Evolutionary conservation across 2,113 vertebrate genomes (phyloP), one percentile per base, ranked within the genome.

Genomic region (Litocranius walleri): DNA sequence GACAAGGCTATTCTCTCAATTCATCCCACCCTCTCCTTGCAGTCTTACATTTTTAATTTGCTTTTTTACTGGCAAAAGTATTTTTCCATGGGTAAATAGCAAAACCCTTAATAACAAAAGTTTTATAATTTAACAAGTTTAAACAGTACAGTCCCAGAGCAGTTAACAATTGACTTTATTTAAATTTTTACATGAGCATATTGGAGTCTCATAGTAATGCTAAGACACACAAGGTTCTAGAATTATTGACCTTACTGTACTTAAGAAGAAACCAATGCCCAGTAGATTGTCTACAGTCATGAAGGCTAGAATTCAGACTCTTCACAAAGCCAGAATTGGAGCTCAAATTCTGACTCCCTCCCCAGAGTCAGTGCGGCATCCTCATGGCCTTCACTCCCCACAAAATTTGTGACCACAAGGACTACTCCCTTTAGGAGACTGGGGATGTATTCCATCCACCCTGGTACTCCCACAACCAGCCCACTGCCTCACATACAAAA

Each of bases 91-190:
- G 52, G 71, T 30, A 78, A 19, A 91, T 3, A 43, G 4, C 33
- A 89, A 91, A 77, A 86, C 5, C 74, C 33, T 97, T 56, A 59
- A 64, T 95, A 56, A 85, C 57, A 85, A 14, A n/a, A 83, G 25
- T 56, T 94, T 88, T 45, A 16, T 54, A 80, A 80, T 67, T 85
- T 88, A 74, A 48, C 45, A 29, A 62, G 17, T 90, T n/a, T 91
- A 88, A 48, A 64, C 5, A 67, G 27, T 64, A 45, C n/a, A 23
- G 29, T 61, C 15, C 40, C 9, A 84, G 6, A 87, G 7, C 6
- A 56, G 17, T 83, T 45, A 91, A 36, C n/a, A 6, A 93, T 14
- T 14, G 33, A 45, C 52, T 40, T 97, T 59, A 36, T 74, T 21
- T 74, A 59, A 71, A 45, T 81, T 78, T 78, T 87, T 52, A 90